Base-by-base conservation (phyloP, 2,113 vertebrate genomes). In the Loxodonta africana region DNA sequence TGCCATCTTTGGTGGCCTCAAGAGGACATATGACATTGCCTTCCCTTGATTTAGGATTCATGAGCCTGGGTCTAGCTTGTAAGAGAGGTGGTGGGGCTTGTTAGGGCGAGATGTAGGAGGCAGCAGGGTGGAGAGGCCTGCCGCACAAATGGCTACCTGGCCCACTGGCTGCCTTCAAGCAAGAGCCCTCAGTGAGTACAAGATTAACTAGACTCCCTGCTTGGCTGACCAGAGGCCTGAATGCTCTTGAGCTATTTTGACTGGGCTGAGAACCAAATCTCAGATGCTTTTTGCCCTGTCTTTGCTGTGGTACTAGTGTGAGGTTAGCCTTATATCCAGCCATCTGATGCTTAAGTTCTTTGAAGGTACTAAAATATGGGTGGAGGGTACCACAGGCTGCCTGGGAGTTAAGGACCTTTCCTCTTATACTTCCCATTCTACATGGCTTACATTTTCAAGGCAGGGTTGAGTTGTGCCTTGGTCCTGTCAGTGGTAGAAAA, bases 161-260 rank as follows among this genome's bases (percentile, higher is more conserved):
- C 57, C 23, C 48, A 60, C 33, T 69, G 62, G 26, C 51, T 94
- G 30, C 73, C 62, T 90, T 90, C 37, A 91, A 53, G 65, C 25
- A 73, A 25, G 41, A 62, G n/a, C 26, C 74, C 23, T 18, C 53
- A 65, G 74, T 48, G 65, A 90, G 48, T 73, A 83, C 69, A 85
- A 81, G 53, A 93, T 97, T 95, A 95, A 94, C 60, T 48, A 84
- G 21, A 76, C 44, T 83, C 65, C 26, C 3, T 92, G 48, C 33
- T 95, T 83, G 44, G 28, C 48, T 60, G 67, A 21, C 76, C 44
- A 11, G 44, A 62, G 15, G 15, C 11, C 46, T 81, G 53, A 93
- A 73, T 88, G 60, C 33, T 88, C 65, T 87, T 81, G 76, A 95
- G 41, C 51, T 81, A 5, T 89, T 92, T 84, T 48, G 33, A 82